Conservation (phyloP, 1,140 invertebrate genomes). For the Drosophila trapezifrons region DNA sequence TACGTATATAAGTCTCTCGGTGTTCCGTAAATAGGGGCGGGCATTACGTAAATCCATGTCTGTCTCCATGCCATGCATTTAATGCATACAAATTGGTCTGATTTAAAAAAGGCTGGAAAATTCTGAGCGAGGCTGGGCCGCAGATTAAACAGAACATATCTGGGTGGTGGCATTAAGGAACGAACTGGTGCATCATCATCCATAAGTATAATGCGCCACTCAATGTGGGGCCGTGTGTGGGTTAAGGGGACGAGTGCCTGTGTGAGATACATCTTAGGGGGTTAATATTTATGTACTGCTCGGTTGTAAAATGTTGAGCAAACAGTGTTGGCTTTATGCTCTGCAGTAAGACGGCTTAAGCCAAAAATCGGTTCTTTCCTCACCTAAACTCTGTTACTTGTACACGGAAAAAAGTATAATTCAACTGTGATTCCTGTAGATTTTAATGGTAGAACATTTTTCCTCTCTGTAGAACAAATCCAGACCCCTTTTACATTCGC, state of each 20-base stretch:
- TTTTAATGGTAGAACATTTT: too few relatives aligned
- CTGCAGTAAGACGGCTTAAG: slow-evolving; percentile 13
- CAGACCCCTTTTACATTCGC: slow-evolving; percentile 3
- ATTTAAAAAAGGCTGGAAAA: slow-evolving; percentile 65
- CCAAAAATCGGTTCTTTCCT: slow-evolving; percentile 17
- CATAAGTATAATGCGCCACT: slow-evolving; percentile 48
- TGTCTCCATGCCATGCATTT: slow-evolving; percentile 67
- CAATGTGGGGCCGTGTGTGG: slow-evolving; percentile 13
- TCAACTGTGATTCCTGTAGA: too few relatives aligned
- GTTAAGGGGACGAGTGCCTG: slow-evolving; percentile 6
- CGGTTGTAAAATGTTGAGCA: slow-evolving; percentile 33
- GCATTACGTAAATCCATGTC: slow-evolving; percentile 74
- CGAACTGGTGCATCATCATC: slow-evolving; percentile 49
- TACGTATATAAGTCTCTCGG: slow-evolving; percentile 22
- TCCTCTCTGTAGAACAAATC: neutral
- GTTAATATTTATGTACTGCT: slow-evolving; percentile 45
- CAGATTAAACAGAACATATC: slow-evolving; percentile 54
- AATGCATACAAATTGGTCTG: slow-evolving; percentile 80
- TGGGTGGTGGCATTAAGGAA: slow-evolving; percentile 38
- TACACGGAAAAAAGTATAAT: neutral
- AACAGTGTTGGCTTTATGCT: slow-evolving; percentile 11
- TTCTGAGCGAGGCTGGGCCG: slow-evolving; percentile 35
- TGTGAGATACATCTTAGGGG: slow-evolving; percentile 27
- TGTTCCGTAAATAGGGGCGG: slow-evolving; percentile 43
- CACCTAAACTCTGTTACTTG: slow-evolving; percentile 18